A percentile compares a stretch with the other conserved stretches of the same genome.
Evolutionary conservation across 2,797 vertebrate genomes (phyloP).

Genomic region (Artibeus jamaicensis): DNA sequence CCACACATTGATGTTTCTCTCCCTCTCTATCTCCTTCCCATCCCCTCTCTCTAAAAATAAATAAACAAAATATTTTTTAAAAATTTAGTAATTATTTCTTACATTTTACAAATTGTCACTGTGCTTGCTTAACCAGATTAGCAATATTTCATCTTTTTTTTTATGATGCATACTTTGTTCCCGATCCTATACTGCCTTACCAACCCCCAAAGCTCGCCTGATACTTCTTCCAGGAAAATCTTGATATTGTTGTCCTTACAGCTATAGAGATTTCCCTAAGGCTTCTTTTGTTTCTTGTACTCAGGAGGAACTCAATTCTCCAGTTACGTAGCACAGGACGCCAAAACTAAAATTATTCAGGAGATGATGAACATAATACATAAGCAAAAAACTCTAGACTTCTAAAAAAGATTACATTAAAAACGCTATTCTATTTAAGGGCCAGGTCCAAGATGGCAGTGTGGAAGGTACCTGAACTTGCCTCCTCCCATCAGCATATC

Average conservation of each 20-base stretch:
- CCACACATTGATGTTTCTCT: too few species aligned
- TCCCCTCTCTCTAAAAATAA: too few species aligned
- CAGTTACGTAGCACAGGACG: neutral
- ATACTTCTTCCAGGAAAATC: neutral
- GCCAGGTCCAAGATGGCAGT: neutral
- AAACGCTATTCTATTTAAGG: neutral
- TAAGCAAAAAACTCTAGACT: neutral
- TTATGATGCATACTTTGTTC: neutral
- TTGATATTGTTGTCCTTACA: neutral
- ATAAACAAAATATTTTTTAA: too few species aligned
- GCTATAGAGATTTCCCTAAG: neutral
- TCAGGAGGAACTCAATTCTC: neutral
- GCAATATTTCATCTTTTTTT: neutral
- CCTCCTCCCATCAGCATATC: neutral
- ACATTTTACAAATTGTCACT: neutral
- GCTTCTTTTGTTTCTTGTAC: neutral
- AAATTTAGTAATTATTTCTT: neutral
- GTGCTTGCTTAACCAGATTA: neutral
- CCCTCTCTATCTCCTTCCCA: too few species aligned
- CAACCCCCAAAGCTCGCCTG: neutral
- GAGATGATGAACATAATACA: neutral
- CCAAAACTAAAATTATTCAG: neutral
- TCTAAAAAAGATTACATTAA: neutral
- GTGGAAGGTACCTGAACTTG: neutral
- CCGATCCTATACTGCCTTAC: neutral